A percentile compares a stretch with the other conserved stretches of the same genome.
Evolutionary conservation across 1,140 invertebrate species (phyloP).

Genomic region (Mizuhopecten yessoensis): DNA sequence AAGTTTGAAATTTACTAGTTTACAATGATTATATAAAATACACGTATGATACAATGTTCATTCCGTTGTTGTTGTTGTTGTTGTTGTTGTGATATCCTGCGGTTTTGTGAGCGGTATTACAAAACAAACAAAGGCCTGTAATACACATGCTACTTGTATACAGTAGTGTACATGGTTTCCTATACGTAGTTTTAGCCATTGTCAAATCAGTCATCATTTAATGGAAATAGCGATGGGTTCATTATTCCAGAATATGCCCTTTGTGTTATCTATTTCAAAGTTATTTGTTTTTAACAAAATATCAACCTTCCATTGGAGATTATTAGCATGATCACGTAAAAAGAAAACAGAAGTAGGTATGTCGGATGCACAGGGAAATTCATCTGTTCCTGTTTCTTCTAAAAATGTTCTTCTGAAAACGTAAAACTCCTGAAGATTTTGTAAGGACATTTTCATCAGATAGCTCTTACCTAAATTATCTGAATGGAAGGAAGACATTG

Average conservation of each 20-base stretch:
- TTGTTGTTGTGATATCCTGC: too few species aligned
- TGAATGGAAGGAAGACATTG: neutral
- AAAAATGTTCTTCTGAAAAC: neutral
- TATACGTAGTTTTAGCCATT: too few species aligned
- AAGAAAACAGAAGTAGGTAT: neutral
- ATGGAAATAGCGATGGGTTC: neutral
- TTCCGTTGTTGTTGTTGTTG: too few species aligned
- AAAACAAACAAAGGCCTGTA: too few species aligned
- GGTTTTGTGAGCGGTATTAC: too few species aligned
- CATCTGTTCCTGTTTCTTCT: neutral
- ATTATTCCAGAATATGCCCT: neutral
- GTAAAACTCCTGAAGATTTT: neutral
- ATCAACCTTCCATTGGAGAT: too few species aligned
- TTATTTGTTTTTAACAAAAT: neutral
- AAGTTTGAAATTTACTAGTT: too few species aligned
- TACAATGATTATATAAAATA: too few species aligned
- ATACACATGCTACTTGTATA: too few species aligned
- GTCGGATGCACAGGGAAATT: neutral
- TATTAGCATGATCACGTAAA: neutral
- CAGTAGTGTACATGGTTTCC: too few species aligned
- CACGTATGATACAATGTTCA: too few species aligned
- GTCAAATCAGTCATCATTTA: neutral
- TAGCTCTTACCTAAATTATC: neutral
- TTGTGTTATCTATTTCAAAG: neutral
- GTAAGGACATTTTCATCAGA: neutral